Evolutionary conservation across 2,888 invertebrate species (phyloP).

Genomic region (Frankliniella fusca): DNA sequence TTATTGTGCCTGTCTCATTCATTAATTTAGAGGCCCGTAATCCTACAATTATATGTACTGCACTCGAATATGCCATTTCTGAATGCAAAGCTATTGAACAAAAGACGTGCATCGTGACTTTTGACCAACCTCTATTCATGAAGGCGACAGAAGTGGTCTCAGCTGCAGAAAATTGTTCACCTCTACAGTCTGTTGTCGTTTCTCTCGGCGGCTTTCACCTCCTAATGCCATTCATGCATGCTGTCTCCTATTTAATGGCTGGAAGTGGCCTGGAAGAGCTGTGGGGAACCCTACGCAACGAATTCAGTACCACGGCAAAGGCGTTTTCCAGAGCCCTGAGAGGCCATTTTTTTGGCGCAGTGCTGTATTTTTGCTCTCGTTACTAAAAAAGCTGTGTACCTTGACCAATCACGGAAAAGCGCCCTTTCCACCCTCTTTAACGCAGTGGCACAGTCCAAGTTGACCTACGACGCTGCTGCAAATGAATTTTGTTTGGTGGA

Average conservation of each 20-base stretch:
- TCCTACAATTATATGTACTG: slow-evolving; percentile 30
- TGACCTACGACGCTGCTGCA: too few relatives aligned
- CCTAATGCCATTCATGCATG: slow-evolving; percentile 44
- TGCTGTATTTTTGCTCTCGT: slow-evolving; percentile 34
- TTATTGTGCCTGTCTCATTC: slow-evolving; percentile 31
- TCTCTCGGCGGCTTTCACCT: slow-evolving; percentile 43
- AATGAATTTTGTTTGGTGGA: too few relatives aligned
- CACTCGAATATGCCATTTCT: slow-evolving; percentile 25
- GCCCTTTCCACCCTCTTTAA: too few relatives aligned
- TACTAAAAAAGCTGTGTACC: not conserved
- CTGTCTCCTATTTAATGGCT: slow-evolving; percentile 44
- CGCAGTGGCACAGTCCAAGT: too few relatives aligned
- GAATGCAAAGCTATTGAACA: slow-evolving; percentile 33
- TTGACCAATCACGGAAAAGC: not conserved
- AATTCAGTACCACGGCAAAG: slow-evolving; percentile 42
- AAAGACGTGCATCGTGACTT: slow-evolving; percentile 42
- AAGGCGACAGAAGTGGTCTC: slow-evolving; percentile 43
- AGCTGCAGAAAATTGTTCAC: not conserved
- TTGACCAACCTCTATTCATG: slow-evolving; percentile 43
- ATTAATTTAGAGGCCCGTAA: slow-evolving; percentile 30
- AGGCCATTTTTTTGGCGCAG: slow-evolving; percentile 41
- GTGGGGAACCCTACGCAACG: slow-evolving; percentile 41
- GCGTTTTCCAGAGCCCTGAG: slow-evolving; percentile 42
- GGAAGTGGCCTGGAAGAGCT: slow-evolving; percentile 46
- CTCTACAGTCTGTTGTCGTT: slow-evolving; percentile 33